A percentile compares a stretch with the other conserved stretches of the same genome.
Conservation (phyloP, 2,888 invertebrate species). For the Thelaira solivaga region DNA sequence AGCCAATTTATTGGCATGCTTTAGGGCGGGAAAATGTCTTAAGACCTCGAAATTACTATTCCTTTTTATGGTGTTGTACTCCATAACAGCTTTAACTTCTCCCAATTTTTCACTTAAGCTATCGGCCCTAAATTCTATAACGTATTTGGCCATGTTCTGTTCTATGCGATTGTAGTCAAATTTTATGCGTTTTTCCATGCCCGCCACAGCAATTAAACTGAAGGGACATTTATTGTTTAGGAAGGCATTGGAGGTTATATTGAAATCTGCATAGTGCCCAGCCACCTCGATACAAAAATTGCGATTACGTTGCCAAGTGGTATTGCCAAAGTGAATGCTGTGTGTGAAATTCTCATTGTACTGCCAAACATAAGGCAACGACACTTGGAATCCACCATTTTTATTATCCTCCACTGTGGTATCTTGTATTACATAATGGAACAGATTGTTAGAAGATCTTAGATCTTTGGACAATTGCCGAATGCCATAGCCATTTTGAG, state of each 20-base stretch:
- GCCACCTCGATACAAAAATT: constrained; percentile 91
- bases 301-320: constrained; percentile 90
- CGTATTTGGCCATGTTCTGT: constrained; percentile 87
- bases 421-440: constrained; percentile 94
- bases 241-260: constrained; percentile 90
- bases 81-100: constrained; percentile 87
- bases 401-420: constrained; percentile 91
- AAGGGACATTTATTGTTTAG: constrained; percentile 89
- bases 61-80: constrained; percentile 85
- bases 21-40: constrained; percentile 53
- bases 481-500: constrained; percentile 92
- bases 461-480: constrained; percentile 94
- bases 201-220: constrained; percentile 88
- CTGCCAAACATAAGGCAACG: constrained; percentile 95
- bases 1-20: constrained; percentile 64
- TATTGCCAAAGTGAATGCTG: constrained; percentile 90
- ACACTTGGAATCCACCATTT: constrained; percentile 91
- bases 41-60: constrained; percentile 78
- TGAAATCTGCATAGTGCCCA: constrained; percentile 95
- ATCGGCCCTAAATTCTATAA: constrained; percentile 91
- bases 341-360: constrained; percentile 97
- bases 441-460: constrained; percentile 96
- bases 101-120: constrained; percentile 96
- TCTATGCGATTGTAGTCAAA: constrained; percentile 89
- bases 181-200: constrained; percentile 97